Evolutionary conservation across 2,888 invertebrate genomes (phyloP).

Genomic region (Odontothrips loti): DNA sequence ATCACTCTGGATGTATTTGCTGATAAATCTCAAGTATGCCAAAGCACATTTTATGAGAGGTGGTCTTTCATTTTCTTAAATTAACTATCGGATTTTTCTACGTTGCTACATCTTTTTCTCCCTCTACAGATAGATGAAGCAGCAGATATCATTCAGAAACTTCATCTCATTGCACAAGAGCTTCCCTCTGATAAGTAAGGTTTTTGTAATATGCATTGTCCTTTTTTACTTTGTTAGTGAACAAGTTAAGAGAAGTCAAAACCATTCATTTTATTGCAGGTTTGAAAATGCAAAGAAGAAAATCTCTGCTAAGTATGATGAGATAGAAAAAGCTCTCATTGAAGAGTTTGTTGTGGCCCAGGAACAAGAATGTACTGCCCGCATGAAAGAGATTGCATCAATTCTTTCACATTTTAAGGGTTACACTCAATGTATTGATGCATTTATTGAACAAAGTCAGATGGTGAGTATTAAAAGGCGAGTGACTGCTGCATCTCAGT

Average conservation of each 20-base stretch:
- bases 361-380: conserved; percentile 71
- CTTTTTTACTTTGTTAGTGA: background rate
- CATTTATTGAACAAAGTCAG: conserved; percentile 95
- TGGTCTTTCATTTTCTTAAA: conserved; percentile 20
- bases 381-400: conserved; percentile 90
- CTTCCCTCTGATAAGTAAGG: conserved; percentile 73
- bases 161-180: conserved; percentile 93
- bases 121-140: conserved; percentile 75
- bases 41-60: conserved; percentile 26
- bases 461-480: conserved; percentile 56
- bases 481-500: background rate
- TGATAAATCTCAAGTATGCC: conserved; percentile 67
- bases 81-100: conserved; percentile 31
- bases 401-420: conserved; percentile 94
- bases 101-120: conserved; percentile 40
- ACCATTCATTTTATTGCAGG: conserved; percentile 42
- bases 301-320: conserved; percentile 83
- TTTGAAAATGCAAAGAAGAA: conserved; percentile 80
- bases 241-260: background rate
- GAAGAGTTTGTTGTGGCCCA: conserved; percentile 93
- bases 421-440: conserved; percentile 92
- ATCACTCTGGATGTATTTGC: conserved; percentile 81
- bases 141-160: conserved; percentile 95
- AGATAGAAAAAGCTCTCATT: conserved; percentile 82
- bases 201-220: background rate